Evolutionary conservation across 2,888 invertebrate genomes (phyloP).

Genomic region (Pollenia angustigena): DNA sequence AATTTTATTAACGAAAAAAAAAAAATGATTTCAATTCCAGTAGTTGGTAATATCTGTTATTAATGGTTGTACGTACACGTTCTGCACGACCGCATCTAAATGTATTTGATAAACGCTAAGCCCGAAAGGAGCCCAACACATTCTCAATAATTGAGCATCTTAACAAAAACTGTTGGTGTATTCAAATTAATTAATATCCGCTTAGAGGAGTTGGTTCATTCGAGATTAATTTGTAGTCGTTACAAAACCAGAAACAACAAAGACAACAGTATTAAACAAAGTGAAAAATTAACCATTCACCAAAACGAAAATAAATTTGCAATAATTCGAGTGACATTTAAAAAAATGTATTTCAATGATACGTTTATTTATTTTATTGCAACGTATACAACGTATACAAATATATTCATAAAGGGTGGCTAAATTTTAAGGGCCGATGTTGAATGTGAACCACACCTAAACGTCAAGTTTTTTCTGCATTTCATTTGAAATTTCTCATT

Average conservation of each 20-base stretch:
- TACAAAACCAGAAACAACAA: constrained; percentile 1
- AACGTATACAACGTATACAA: too few relatives aligned
- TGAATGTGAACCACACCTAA: too few relatives aligned
- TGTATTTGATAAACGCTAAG: not conserved
- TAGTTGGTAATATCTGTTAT: constrained; percentile 62
- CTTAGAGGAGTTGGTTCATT: not conserved
- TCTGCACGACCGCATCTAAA: not conserved
- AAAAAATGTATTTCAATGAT: too few relatives aligned
- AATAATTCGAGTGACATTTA: too few relatives aligned
- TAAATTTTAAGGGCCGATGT: too few relatives aligned
- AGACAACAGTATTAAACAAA: not conserved
- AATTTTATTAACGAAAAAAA: constrained; percentile 24
- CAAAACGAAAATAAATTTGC: not conserved
- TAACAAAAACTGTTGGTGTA: constrained; percentile 3
- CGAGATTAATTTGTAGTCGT: constrained; percentile 16
- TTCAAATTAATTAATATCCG: constrained; percentile 28
- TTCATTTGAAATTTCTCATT: too few relatives aligned
- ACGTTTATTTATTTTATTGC: too few relatives aligned
- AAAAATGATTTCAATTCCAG: constrained; percentile 35
- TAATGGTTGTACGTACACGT: constrained; percentile 45
- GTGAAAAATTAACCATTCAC: constrained; percentile 25
- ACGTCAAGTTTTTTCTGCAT: too few relatives aligned
- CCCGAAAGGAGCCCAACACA: not conserved
- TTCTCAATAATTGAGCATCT: not conserved
- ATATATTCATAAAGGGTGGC: too few relatives aligned